These are phyloP conservation scores for Drosophila engyochracea DNA, from an alignment of 2,888 invertebrate species.

Conservation along the genomic window DNA sequence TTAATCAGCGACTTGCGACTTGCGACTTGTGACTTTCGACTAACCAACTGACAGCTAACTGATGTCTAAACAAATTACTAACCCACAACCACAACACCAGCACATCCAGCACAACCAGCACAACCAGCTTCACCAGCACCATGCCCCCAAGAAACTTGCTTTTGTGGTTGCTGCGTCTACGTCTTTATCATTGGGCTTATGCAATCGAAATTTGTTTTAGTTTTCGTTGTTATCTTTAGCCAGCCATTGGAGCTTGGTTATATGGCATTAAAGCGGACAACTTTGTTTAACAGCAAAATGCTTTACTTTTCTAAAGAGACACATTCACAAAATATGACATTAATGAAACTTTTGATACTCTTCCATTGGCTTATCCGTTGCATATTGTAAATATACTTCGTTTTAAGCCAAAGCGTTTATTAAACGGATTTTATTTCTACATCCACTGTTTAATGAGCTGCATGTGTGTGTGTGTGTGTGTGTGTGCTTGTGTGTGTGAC, in stretches of 20 bases:
- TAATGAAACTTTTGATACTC: not conserved
- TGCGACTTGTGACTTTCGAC: conserved; percentile 38
- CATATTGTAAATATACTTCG: not conserved
- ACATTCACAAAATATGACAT: not conserved
- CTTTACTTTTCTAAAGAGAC: not conserved
- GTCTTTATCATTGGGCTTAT: conserved; percentile 9
- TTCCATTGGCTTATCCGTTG: not conserved
- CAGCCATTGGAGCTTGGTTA: not conserved
- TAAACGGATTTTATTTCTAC: not conserved
- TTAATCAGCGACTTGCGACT: conserved; percentile 65
- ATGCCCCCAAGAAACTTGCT: not conserved
- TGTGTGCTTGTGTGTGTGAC: conserved; percentile 12
- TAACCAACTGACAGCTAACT: conserved; percentile 39
- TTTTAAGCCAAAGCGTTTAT: not conserved
- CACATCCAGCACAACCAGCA: not conserved
- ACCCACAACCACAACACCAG: not conserved
- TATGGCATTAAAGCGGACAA: not conserved
- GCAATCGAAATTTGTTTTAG: conserved; percentile 23
- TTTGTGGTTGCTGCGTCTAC: conserved; percentile 7
- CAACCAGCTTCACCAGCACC: not conserved
- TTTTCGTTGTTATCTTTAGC: conserved; percentile 30
- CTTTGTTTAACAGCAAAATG: not conserved
- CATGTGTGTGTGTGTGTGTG: not conserved
- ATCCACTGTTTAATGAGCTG: conserved; percentile 32
- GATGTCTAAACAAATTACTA: conserved; percentile 46